These are phyloP conservation scores for Anaspis maculata DNA, from an alignment of 2,888 invertebrate genomes.

Conservation along the genomic window DNA sequence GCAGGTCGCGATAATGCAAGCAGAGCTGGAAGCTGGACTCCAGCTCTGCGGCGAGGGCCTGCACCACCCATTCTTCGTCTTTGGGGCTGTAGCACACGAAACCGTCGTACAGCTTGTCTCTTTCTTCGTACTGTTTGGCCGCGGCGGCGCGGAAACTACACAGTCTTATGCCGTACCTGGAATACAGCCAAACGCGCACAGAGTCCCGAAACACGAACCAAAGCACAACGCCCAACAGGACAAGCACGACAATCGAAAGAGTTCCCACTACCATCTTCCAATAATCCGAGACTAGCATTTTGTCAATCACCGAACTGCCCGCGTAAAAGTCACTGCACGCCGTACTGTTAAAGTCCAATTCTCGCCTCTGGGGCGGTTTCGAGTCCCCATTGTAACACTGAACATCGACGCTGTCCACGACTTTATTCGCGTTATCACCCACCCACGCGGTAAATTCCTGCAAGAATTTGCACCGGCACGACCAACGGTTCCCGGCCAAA, in stretches of 20 bases:
- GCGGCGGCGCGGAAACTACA: constrained; percentile 63
- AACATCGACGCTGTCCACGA: constrained; percentile 69
- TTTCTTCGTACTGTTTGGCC: constrained; percentile 59
- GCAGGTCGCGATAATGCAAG: constrained; percentile 81
- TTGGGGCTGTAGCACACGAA: constrained; percentile 89
- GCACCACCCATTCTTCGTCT: constrained; percentile 83
- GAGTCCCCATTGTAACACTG: constrained; percentile 74
- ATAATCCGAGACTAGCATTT: constrained; percentile 75
- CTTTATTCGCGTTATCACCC: constrained; percentile 70
- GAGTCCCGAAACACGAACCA: constrained; percentile 81
- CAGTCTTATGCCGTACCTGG: constrained; percentile 76
- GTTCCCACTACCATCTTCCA: constrained; percentile 77
- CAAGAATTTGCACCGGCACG: constrained; percentile 83
- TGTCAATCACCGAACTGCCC: constrained; percentile 74
- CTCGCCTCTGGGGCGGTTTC: constrained; percentile 66
- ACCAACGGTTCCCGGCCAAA: constrained; percentile 80
- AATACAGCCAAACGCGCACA: constrained; percentile 79
- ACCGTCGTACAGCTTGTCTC: constrained; percentile 83
- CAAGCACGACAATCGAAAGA: constrained; percentile 66
- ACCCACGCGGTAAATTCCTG: constrained; percentile 78
- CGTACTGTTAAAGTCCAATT: constrained; percentile 75
- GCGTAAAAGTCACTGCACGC: constrained; percentile 82
- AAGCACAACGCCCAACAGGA: constrained; percentile 67
- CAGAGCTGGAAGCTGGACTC: constrained; percentile 82
- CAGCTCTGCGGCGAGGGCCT: constrained; percentile 74